Base-by-base conservation (phyloP, 1,140 invertebrate genomes). In the Papilio polytes region DNA sequence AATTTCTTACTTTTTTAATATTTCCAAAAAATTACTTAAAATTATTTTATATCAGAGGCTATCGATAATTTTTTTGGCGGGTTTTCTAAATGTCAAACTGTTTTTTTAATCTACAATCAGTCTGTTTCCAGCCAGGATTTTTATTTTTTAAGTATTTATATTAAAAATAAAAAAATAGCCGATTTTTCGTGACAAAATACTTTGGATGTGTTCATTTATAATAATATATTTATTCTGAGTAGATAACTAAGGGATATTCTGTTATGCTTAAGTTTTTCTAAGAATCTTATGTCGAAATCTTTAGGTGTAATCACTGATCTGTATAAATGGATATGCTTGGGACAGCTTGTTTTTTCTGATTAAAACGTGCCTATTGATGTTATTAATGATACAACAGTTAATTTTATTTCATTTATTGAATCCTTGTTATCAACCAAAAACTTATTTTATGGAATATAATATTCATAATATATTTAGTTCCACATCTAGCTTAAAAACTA, bases 121-220 rank as follows among this genome's bases (percentile, higher is more conserved):
- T 56, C n/a, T 56, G 53, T 56, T 20, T 56, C n/a, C 53, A 56
- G 18, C 18, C 53, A 56, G 18, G 7, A 15, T 48, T 56, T 56
- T 56, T 56, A 56, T 7, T 56, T 56, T 26, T 63, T 59, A 20
- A 59, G n/a, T 59, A 22, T 59, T 9, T 59, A n/a, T 56, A 56
- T 56, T n/a, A 18, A 56, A 26, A 26, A 31, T 63, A 26, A 3
- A 63, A n/a, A 63, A 63, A 26, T 31, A 26, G 20, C n/a, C 56
- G 59, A 31, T 63, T 26, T 63, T 36, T 70, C 63, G 12, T 31
- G 63, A 31, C 22, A 31, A 70, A 85, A 85, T 84, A 85, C 72
- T 48, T 82, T 86, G 22, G 63, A 86, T 89, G 86, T 90, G 87
- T 90, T 88, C 87, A 89, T 87, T 88, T 85, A 81, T 87, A 87